A percentile compares a stretch with the other conserved stretches of the same genome.
phyloP scores from a whole-genome alignment of 2,888 invertebrate genomes.

The Oxyscelio sp. region DNA sequence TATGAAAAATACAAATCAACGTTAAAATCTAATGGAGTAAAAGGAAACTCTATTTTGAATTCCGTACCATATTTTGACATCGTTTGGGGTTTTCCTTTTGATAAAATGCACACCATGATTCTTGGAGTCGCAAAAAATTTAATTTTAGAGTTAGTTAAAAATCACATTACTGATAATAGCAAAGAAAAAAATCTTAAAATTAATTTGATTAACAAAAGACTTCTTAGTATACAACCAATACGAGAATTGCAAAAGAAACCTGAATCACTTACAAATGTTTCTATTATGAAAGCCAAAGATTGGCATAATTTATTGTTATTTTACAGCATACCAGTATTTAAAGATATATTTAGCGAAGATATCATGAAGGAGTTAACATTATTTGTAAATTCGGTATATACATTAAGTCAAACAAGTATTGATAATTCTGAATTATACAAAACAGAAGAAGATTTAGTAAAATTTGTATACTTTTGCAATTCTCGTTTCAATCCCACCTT shows the following conservation, averaged over 20 bases:
- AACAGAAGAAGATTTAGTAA: slow-evolving; percentile 30
- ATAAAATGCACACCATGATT: slow-evolving; percentile 59
- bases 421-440: slow-evolving; percentile 2
- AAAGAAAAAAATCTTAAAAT: slow-evolving; percentile 16
- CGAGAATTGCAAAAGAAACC: slow-evolving; percentile 50
- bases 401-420: slow-evolving; percentile 20
- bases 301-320: slow-evolving; percentile 44
- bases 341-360: slow-evolving; percentile 7
- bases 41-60: slow-evolving; percentile 38
- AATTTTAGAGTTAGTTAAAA: slow-evolving; percentile 14
- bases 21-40: slow-evolving; percentile 39
- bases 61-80: slow-evolving; percentile 44
- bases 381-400: slow-evolving; percentile 43
- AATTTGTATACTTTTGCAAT: slow-evolving; percentile 1
- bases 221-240: slow-evolving; percentile 6
- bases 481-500: neutral
- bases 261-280: slow-evolving; percentile 22
- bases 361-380: neutral
- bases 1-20: slow-evolving; percentile 10
- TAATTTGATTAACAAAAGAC: slow-evolving; percentile 6
- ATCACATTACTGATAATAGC: neutral
- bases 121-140: slow-evolving; percentile 26
- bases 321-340: slow-evolving; percentile 34
- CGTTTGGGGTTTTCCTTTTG: slow-evolving; percentile 47
- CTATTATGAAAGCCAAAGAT: slow-evolving; percentile 50